Percentiles rank a stretch among this genome's conserved stretches.
These are phyloP conservation scores for Helicoverpa armigera DNA, from an alignment of 1,140 invertebrate genomes.

Conservation along the genomic window DNA sequence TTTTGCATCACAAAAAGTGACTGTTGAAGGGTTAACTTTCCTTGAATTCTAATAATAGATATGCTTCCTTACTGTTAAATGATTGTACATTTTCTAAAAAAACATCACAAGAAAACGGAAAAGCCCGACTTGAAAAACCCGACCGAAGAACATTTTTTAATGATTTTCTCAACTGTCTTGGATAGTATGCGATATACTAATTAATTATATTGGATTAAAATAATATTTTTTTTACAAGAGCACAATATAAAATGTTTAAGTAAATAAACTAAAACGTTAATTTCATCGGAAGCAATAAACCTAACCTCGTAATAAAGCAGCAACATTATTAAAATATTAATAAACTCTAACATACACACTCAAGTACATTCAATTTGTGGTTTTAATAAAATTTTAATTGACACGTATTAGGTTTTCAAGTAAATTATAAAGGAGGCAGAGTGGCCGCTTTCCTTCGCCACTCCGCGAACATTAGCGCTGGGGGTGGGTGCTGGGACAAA, in stretches of 20 bases:
- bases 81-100: too few species aligned
- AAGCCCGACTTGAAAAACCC: too few species aligned
- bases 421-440: slow-evolving; percentile 82
- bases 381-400: slow-evolving; percentile 85
- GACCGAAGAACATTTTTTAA: too few species aligned
- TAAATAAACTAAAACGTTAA: neutral
- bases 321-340: slow-evolving; percentile 78
- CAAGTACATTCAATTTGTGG: slow-evolving; percentile 70
- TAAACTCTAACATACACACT: slow-evolving; percentile 69
- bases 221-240: too few species aligned
- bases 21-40: too few species aligned
- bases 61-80: too few species aligned
- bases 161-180: too few species aligned
- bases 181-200: too few species aligned
- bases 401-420: slow-evolving; percentile 83
- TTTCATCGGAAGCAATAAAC: slow-evolving; percentile 27
- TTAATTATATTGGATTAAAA: too few species aligned
- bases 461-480: slow-evolving; percentile 79
- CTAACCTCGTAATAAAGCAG: slow-evolving; percentile 41
- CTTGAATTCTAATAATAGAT: too few species aligned
- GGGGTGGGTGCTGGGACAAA: slow-evolving; percentile 74
- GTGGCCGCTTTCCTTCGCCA: slow-evolving; percentile 71
- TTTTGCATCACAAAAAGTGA: too few species aligned
- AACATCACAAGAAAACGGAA: too few species aligned
- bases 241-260: neutral